Evolutionary conservation across 2,113 vertebrate species (phyloP).

Genomic region (Arenaria interpres): DNA sequence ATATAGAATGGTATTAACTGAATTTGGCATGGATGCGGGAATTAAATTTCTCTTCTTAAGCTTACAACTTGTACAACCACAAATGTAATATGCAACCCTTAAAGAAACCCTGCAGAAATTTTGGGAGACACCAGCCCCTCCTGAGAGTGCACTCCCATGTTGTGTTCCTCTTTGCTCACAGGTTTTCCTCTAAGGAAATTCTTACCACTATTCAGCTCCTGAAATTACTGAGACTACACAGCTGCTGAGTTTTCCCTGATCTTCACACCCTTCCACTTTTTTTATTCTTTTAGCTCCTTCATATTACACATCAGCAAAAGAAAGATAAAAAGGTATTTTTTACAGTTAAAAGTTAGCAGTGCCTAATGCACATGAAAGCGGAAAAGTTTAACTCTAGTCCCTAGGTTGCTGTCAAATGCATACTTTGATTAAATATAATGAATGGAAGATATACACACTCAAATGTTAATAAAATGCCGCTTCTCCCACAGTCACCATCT

Average conservation of each 20-base stretch:
- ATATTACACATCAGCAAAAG: not conserved
- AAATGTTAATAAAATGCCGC: slow-evolving; percentile 68
- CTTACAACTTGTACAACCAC: not conserved
- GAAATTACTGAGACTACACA: not conserved
- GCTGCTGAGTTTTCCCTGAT: not conserved
- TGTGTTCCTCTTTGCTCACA: not conserved
- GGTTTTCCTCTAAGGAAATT: not conserved
- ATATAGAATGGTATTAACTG: not conserved
- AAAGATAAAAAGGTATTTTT: not conserved
- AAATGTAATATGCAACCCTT: not conserved
- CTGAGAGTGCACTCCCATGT: not conserved
- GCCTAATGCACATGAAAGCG: not conserved
- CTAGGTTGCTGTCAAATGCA: slow-evolving; percentile 27
- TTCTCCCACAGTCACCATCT: not conserved
- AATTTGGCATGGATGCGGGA: not conserved
- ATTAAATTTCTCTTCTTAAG: not conserved
- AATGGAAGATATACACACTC: slow-evolving; percentile 28
- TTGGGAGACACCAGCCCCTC: not conserved
- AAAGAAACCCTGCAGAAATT: not conserved
- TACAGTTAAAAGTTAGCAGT: not conserved
- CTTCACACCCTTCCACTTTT: not conserved
- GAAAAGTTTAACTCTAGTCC: slow-evolving; percentile 17
- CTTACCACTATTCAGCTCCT: not conserved
- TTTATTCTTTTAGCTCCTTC: not conserved
- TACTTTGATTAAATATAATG: slow-evolving; percentile 59